Base-by-base conservation (phyloP, 2,888 invertebrate species). In the Syrphus vitripennis region DNA sequence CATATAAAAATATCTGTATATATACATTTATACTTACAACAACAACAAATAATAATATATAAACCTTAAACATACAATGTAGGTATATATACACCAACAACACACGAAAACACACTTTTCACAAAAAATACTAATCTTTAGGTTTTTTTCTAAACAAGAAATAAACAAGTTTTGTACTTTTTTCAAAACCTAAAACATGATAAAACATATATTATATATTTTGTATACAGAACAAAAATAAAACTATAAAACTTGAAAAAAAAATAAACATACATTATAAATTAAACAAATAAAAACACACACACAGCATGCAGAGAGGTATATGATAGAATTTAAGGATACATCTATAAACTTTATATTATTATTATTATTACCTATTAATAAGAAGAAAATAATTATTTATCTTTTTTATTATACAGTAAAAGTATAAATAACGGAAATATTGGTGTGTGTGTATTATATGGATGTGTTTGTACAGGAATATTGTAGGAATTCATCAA, bases 151-250 rank as follows among this genome's bases (percentile, higher is more conserved):
- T 57, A 83, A 87, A 88, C 88, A 86, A 87, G 71, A 76, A 83
- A 79, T 78, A 67, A 82, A 78, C 79, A 81, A 76, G 78, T 78
- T 82, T 83, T 83, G 81, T 87, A 87, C 87, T 84, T 83, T 74
- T 84, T 84, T 74, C 57, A 77, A 81, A 87, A 80, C 81, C 34
- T 37, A 40, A 76, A 71, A 72, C 42, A 65, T 69, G 61, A 75
- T 59, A 48, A 84, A 87, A 82, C 50, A 83, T 79, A 82, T 53
- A 50, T 59, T 78, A 87, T 81, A 87, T 88, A 88, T 88, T 88
- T 88, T 88, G 88, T 87, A 87, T 83, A 87, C 75, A 83, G 65
- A 79, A 75, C 57, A 87, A 50, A 87, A 50, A 79, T n/a, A 61
- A 70, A 59, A 83, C 59, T 71, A 37, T 53, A 45, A 83, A 71